Percentiles rank a stretch among this genome's conserved stretches.
Conservation (phyloP, 2,888 invertebrate species). For the Baronia brevicornis region DNA sequence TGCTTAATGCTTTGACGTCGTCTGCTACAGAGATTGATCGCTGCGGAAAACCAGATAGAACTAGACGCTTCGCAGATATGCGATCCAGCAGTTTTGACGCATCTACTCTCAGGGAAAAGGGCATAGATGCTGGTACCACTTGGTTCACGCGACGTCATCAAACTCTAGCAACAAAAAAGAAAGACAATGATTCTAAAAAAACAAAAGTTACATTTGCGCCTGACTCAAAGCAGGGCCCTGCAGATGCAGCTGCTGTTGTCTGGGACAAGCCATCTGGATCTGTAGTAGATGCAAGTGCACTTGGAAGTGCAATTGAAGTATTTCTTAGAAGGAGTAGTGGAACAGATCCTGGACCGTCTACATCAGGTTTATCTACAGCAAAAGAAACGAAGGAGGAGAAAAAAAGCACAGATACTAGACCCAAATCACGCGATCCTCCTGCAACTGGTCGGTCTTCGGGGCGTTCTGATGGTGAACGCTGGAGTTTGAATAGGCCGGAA, state of each 20-base stretch:
- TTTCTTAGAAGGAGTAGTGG: slow-evolving; percentile 79
- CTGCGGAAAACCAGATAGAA: slow-evolving; percentile 78
- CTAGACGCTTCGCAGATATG: slow-evolving; percentile 78
- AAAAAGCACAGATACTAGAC: slow-evolving; percentile 23
- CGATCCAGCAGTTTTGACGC: slow-evolving; percentile 91
- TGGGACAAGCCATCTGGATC: slow-evolving; percentile 87
- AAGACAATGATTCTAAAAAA: slow-evolving; percentile 66
- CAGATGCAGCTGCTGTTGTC: slow-evolving; percentile 77
- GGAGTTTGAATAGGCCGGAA: slow-evolving; percentile 79
- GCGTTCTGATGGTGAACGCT: slow-evolving; percentile 57
- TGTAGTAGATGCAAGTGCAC: slow-evolving; percentile 85
- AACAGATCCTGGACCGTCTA: slow-evolving; percentile 56
- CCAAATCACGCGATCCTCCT: slow-evolving; percentile 51
- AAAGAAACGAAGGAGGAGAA: no score
- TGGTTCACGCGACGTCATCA: slow-evolving; percentile 88
- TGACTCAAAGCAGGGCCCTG: slow-evolving; percentile 75
- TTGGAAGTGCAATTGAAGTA: slow-evolving; percentile 90
- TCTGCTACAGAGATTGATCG: slow-evolving; percentile 87
- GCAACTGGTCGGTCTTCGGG: slow-evolving; percentile 36
- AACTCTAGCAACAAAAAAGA: slow-evolving; percentile 80
- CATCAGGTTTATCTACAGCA: slow-evolving; percentile 34
- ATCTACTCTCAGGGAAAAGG: slow-evolving; percentile 78
- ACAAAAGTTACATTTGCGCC: slow-evolving; percentile 77
- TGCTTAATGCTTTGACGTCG: slow-evolving; percentile 85
- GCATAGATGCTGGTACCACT: slow-evolving; percentile 72